These are phyloP conservation scores for Apeira syringaria DNA, from an alignment of 2,888 invertebrate genomes.

Conservation along the genomic window DNA sequence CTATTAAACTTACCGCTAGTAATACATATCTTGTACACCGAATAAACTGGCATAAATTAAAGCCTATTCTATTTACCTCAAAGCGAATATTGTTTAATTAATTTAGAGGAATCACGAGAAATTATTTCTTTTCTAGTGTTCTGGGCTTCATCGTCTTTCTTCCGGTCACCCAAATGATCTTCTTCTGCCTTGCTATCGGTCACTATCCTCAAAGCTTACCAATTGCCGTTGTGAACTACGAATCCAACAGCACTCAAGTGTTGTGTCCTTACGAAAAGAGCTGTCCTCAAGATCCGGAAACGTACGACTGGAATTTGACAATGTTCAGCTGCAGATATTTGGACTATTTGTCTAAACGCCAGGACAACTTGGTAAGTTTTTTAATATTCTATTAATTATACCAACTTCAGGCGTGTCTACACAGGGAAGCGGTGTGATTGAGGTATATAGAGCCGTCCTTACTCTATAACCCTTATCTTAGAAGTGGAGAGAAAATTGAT, in stretches of 20 bases:
- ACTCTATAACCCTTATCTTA: no score
- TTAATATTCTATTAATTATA: no score
- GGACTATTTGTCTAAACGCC: slow-evolving; percentile 86
- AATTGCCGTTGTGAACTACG: slow-evolving; percentile 92
- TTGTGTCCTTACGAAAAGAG: slow-evolving; percentile 72
- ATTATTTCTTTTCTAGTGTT: slow-evolving; percentile 82
- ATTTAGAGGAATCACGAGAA: no score
- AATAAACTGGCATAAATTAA: no score
- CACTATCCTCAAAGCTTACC: slow-evolving; percentile 91
- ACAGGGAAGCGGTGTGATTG: no score
- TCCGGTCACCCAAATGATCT: slow-evolving; percentile 92
- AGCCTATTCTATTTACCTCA: no score
- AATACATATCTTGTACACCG: no score
- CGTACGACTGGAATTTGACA: slow-evolving; percentile 80
- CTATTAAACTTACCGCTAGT: no score
- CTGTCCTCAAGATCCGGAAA: slow-evolving; percentile 70
- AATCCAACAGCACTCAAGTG: slow-evolving; percentile 77
- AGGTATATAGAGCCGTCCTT: no score
- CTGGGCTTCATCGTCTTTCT: slow-evolving; percentile 93
- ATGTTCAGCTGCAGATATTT: slow-evolving; percentile 91
- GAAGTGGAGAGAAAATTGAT: no score
- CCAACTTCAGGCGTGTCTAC: no score
- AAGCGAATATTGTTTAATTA: no score
- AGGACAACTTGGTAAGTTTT: slow-evolving; percentile 86
- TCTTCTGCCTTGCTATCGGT: slow-evolving; percentile 96